Evolutionary conservation across 2,797 vertebrate genomes (phyloP), one percentile per base, ranked within the genome.

Genomic region (Psittacula echo): DNA sequence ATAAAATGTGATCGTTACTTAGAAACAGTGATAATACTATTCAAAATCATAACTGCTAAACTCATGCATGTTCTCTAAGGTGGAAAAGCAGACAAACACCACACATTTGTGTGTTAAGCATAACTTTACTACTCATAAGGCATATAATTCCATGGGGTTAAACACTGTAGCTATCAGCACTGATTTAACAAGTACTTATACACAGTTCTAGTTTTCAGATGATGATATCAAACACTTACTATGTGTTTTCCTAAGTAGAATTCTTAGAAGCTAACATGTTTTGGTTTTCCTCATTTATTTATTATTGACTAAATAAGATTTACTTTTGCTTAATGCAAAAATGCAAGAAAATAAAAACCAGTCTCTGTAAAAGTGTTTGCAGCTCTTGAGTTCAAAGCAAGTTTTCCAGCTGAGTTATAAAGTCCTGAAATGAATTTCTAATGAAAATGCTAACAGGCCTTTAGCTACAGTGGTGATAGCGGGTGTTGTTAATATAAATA

Each of bases 401-500:
- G 32, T 93, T 95, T 93, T 96, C 93, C 86, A 94, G 85, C 82
- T 93, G 93, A 95, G 94, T 92, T 96, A 68, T 83, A 90, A 96
- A 90, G 48, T 90, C 86, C 44, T 79, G 71, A 93, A 96, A 91
- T 90, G 74, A 97, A 94, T 95, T 94, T 94, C 92, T 88, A 96
- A 92, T 94, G 76, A 96, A 96, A 97, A 96, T 42, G 29, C 85
- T 95, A 95, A 94, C 51, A 92, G 85, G 56, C 83, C 83, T 95
- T 97, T 94, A 91, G 93, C 61, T 90, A 60, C 68, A 92, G 74
- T 54, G 45, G 68, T 84, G 75, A 95, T 96, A 94, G 93, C 9
- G 70, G 92, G 95, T 83, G 91, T 65, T 87, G 83, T 68, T 95
- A 96, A 95, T 97, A 97, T 89, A 95, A 96, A 95, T 37, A 95